Evolutionary conservation across 1,140 invertebrate species (phyloP), one percentile per base, ranked within the genome.

Genomic region (Drosophila kanapiae): DNA sequence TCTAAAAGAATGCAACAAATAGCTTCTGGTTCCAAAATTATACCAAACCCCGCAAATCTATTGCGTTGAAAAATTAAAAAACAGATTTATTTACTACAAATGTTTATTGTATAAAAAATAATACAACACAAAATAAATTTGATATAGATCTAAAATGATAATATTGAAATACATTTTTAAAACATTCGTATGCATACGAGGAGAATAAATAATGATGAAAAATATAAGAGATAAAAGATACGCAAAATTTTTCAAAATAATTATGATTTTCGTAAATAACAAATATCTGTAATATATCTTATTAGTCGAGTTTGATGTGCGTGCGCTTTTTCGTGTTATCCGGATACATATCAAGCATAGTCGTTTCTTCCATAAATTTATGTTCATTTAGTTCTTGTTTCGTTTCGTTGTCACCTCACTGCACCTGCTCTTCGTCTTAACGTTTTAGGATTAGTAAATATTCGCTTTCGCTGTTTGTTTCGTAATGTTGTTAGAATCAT

Each of bases 291-390:
- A 65, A 64, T 59, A 65, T 49, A 56, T 49, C 33, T 77, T 68
- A 78, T 90, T 75, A 90, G 86, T 90, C 85, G 85, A 80, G 65
- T 83, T 78, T 75, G 77, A 80, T 82, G 60, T 82, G 83, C 68
- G 76, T 80, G 83, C 83, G 79, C 83, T 80, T 88, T 87, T 88
- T 87, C 84, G 85, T 84, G 76, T 81, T 90, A 88, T 90, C 85
- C 84, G 85, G 85, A 88, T 88, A 85, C 60, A 88, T 80, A 67
- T 64, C 60, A 63, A 69, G 57, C 68, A 67, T 81, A 63, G 74
- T 88, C 85, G 85, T 80, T 80, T 78, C 62, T 67, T 42, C 29
- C 31, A 47, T 61, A 31, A 48, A 48, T 47, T 54, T 53, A 51
- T 23, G 23, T 72, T 69, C 16, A 54, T 38, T 83, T 75, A 40